A percentile compares a stretch with the other conserved stretches of the same genome.
These are phyloP conservation scores for Ommatoiulus sabulosus DNA, from an alignment of 2,888 invertebrate species.

Conservation along the genomic window DNA sequence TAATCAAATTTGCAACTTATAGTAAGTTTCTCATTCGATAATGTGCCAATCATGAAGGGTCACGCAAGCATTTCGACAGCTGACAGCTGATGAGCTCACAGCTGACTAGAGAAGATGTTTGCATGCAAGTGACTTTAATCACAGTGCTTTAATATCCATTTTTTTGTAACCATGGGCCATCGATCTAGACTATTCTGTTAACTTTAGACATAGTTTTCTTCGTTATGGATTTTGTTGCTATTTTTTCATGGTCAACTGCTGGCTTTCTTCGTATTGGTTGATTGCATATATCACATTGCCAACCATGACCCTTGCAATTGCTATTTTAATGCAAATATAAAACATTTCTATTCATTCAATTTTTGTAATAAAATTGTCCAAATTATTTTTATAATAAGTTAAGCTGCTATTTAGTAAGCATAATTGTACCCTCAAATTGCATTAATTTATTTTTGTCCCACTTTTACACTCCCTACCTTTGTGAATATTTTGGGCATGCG, in stretches of 20 bases:
- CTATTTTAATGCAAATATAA: not conserved
- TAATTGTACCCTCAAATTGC: not conserved
- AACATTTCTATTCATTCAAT: not conserved
- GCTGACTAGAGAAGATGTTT: no score
- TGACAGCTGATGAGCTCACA: no score
- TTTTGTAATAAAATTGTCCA: not conserved
- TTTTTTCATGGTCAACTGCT: not conserved
- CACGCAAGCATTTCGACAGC: no score
- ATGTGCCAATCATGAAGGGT: no score
- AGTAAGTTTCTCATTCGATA: no score
- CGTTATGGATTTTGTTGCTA: no score
- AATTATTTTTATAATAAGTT: not conserved
- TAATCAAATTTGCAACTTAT: no score
- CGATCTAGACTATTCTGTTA: no score
- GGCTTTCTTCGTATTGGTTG: not conserved
- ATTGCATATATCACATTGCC: not conserved
- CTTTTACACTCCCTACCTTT: not conserved
- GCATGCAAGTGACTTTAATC: no score
- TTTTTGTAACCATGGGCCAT: no score
- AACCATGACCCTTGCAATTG: not conserved
- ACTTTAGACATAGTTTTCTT: no score
- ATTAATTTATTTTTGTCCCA: not conserved
- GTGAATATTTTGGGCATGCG: not conserved
- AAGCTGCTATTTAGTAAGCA: not conserved
- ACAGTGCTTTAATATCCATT: no score